Conservation (phyloP, 2,113 vertebrate genomes). For the Empidonax traillii region DNA sequence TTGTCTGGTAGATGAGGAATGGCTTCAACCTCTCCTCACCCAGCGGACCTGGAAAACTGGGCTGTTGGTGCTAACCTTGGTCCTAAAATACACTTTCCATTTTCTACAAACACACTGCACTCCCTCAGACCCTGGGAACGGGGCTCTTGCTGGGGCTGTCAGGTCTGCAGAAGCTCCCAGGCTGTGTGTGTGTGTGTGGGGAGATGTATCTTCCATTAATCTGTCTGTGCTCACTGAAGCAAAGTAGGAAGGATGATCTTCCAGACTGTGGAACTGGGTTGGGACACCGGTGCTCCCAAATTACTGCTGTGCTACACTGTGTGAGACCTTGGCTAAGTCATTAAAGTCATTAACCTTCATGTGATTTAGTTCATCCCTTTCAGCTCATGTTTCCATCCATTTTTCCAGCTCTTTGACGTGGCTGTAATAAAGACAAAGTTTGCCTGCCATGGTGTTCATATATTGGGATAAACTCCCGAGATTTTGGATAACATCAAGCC, state of each 20-base stretch:
- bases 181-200: rapidly evolving
- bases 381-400: not conserved
- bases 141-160: not conserved
- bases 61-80: not conserved
- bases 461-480: not conserved
- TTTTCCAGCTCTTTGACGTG: not conserved
- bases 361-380: not conserved
- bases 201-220: not conserved
- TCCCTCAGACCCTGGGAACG: rapidly evolving
- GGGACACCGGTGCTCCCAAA: not conserved
- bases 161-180: not conserved
- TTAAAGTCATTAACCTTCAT: not conserved
- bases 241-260: not conserved
- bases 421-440: not conserved
- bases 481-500: not conserved
- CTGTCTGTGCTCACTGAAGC: not conserved
- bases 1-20: not conserved
- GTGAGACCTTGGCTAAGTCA: not conserved
- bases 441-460: not conserved
- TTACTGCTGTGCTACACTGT: not conserved
- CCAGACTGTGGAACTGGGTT: not conserved
- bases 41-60: rapidly evolving
- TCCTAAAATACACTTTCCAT: rapidly evolving
- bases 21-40: not conserved
- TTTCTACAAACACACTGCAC: rapidly evolving